phyloP scores from a whole-genome alignment of 2,797 vertebrate species.

The Phrynocephalus forsythii region DNA sequence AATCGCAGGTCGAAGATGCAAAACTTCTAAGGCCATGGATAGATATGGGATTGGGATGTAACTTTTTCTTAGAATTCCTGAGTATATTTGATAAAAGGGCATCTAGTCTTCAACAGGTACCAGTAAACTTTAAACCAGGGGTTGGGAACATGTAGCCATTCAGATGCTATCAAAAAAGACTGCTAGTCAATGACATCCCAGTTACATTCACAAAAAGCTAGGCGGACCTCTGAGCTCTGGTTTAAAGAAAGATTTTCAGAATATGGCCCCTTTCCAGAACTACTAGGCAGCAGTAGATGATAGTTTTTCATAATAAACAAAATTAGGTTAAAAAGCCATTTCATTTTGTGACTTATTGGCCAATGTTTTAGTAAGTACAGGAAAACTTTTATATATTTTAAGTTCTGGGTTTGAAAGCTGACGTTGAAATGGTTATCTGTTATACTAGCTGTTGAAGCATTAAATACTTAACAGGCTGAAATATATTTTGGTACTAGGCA shows the following conservation, averaged over 20 bases:
- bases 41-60: neutral
- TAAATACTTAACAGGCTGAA: conserved; percentile 8
- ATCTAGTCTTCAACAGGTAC: neutral
- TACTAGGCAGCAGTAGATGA: conserved; percentile 40
- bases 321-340: conserved; percentile 19
- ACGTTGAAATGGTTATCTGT: conserved; percentile 17
- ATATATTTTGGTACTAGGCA: neutral
- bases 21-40: neutral
- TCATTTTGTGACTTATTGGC: conserved; percentile 30
- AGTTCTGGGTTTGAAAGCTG: conserved; percentile 8
- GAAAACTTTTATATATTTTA: conserved; percentile 38
- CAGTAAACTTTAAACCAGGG: neutral
- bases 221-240: neutral
- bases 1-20: neutral
- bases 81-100: conserved; percentile 1
- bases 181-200: neutral
- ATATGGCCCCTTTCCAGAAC: conserved; percentile 48
- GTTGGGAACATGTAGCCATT: neutral
- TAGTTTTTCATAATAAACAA: conserved; percentile 13
- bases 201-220: neutral
- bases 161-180: no score
- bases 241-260: neutral
- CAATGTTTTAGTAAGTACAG: neutral
- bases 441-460: conserved; percentile 16
- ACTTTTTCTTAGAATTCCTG: neutral